Conservation (phyloP, 2,888 invertebrate species). For the Belgica antarctica region DNA sequence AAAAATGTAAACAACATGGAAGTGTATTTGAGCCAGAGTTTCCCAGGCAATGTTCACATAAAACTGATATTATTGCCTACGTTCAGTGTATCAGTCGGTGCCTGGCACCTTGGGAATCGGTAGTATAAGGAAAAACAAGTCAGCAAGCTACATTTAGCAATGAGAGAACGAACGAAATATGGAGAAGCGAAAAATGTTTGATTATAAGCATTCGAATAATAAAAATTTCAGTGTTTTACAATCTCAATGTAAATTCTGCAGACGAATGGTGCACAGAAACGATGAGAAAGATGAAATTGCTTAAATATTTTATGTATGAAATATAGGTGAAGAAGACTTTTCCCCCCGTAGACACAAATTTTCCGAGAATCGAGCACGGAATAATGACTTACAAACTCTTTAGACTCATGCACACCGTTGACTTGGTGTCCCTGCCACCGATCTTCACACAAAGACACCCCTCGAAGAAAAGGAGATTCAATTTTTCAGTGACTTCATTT, state of each 20-base stretch:
- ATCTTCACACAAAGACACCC: not conserved
- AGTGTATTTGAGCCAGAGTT: not conserved
- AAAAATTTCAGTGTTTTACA: not conserved
- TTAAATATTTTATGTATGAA: constrained; percentile 43
- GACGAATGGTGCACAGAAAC: too few relatives aligned
- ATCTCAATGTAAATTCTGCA: constrained; percentile 1
- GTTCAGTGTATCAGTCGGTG: not conserved
- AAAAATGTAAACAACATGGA: constrained; percentile 42
- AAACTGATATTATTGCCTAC: not conserved
- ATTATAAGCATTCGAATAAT: constrained; percentile 34
- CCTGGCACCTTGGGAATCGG: constrained; percentile 10
- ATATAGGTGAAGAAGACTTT: constrained; percentile 12
- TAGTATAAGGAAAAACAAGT: too few relatives aligned
- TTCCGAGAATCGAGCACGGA: too few relatives aligned
- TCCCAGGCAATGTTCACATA: constrained; percentile 17
- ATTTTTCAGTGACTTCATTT: constrained; percentile 29
- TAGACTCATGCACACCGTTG: not conserved
- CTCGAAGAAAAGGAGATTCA: constrained; percentile 11
- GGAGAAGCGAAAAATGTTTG: constrained; percentile 14
- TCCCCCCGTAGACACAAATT: not conserved
- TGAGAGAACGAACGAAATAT: too few relatives aligned
- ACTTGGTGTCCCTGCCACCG: not conserved
- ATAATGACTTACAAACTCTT: not conserved
- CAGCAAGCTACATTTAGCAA: too few relatives aligned
- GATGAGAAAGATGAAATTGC: constrained; percentile 16